A percentile compares a stretch with the other conserved stretches of the same genome.
These are phyloP conservation scores for Daphoenositta chrysoptera DNA, from an alignment of 2,113 vertebrate species.

Conservation along the genomic window DNA sequence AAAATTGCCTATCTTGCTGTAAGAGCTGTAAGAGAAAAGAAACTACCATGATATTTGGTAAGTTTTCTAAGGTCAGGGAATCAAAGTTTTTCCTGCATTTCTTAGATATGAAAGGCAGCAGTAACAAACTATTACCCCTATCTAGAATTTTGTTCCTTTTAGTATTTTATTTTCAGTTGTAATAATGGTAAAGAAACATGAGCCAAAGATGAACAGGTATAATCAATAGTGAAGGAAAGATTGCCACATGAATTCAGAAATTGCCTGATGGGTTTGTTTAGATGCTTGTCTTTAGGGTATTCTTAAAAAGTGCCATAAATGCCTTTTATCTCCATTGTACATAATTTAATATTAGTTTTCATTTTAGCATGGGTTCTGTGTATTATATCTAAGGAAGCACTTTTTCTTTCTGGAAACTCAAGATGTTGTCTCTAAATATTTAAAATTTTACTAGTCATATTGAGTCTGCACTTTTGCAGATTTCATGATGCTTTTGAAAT, in stretches of 20 bases:
- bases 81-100: neutral
- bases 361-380: neutral
- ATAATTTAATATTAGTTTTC: neutral
- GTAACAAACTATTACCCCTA: accelerated
- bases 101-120: neutral
- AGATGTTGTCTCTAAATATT: neutral
- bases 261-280: neutral
- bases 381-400: neutral
- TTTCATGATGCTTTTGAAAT: neutral
- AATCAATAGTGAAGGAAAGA: neutral
- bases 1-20: neutral
- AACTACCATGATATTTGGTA: neutral
- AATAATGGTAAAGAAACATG: neutral
- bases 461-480: neutral
- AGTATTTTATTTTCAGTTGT: neutral
- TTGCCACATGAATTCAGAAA: neutral
- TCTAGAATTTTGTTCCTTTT: neutral
- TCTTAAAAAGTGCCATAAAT: neutral
- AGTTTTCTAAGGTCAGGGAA: neutral
- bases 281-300: neutral
- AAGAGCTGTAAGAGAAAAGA: neutral
- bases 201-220: neutral
- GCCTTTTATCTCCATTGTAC: neutral
- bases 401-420: neutral
- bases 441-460: neutral